Percentiles rank a stretch among this genome's conserved stretches.
Conservation (phyloP, 1,140 invertebrate species). For the Drosophila auraria region DNA sequence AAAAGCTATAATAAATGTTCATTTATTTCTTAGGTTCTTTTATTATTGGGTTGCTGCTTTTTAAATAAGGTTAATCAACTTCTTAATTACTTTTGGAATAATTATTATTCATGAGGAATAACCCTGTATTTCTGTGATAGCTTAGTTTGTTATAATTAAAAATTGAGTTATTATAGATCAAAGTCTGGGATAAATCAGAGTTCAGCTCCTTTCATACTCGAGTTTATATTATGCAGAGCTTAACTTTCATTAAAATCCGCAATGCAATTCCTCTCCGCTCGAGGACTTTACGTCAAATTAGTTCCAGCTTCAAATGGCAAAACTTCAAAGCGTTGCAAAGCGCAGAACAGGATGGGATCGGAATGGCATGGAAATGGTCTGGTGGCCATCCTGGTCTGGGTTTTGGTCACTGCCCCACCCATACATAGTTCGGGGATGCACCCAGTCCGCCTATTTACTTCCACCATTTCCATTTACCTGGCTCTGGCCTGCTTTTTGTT, state of each 20-base stretch:
- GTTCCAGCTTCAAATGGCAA: constrained; percentile 47
- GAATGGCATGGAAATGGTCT: constrained; percentile 18
- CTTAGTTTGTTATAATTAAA: not conserved
- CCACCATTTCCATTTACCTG: constrained; percentile 22
- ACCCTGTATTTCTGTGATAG: too few species aligned
- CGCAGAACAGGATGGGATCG: not conserved
- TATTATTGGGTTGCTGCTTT: not conserved
- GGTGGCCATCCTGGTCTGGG: not conserved
- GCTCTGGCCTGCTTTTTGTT: constrained; percentile 33
- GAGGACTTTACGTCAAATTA: constrained; percentile 46
- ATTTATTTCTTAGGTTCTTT: not conserved
- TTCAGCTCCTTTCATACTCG: not conserved
- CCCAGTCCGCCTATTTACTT: constrained; percentile 1
- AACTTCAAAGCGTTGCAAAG: constrained; percentile 38
- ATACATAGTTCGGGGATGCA: constrained; percentile 16
- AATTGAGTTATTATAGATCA: not conserved
- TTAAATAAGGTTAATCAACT: not conserved
- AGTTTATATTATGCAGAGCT: constrained; percentile 18
- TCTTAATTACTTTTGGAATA: not conserved
- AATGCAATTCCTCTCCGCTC: constrained; percentile 17
- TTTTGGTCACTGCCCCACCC: constrained; percentile 18
- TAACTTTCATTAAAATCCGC: constrained; percentile 31
- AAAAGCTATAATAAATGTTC: not conserved
- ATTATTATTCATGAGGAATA: too few species aligned
- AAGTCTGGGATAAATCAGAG: constrained; percentile 7